Evolutionary conservation across 2,797 vertebrate genomes (phyloP).

Genomic region (Siniperca obscura): DNA sequence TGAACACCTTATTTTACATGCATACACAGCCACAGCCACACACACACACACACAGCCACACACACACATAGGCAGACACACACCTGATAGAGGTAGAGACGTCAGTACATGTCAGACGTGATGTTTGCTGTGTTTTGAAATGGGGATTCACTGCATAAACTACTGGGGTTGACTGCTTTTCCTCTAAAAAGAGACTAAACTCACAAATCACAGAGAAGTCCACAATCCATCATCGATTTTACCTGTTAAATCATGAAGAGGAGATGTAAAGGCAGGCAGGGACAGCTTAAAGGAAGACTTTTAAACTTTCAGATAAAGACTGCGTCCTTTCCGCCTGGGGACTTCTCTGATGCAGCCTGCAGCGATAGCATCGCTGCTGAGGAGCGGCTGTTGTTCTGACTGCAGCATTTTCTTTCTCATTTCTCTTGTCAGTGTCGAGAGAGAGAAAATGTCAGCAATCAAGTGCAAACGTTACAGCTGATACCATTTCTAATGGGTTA

Average conservation of each 20-base stretch:
- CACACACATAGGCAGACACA: background rate
- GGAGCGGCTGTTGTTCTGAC: constrained; percentile 38
- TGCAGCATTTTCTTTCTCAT: constrained; percentile 24
- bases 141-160: constrained; percentile 18
- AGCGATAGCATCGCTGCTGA: constrained; percentile 54
- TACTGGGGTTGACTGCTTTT: background rate
- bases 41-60: background rate
- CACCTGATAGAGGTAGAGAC: constrained; percentile 13
- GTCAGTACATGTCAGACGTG: background rate
- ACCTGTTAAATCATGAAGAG: background rate
- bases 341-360: constrained; percentile 30
- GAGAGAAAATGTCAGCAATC: constrained; percentile 38
- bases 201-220: constrained; percentile 30
- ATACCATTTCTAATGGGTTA: constrained; percentile 2
- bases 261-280: constrained; percentile 24
- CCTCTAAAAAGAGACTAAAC: background rate
- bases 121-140: constrained; percentile 23
- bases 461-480: constrained; percentile 12
- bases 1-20: constrained; percentile 2
- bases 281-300: constrained; percentile 15
- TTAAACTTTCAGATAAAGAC: constrained; percentile 42
- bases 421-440: background rate
- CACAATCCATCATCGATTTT: constrained; percentile 28
- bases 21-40: background rate
- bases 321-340: background rate